phyloP scores from a whole-genome alignment of 2,113 vertebrate genomes.

The Lepus europaeus region DNA sequence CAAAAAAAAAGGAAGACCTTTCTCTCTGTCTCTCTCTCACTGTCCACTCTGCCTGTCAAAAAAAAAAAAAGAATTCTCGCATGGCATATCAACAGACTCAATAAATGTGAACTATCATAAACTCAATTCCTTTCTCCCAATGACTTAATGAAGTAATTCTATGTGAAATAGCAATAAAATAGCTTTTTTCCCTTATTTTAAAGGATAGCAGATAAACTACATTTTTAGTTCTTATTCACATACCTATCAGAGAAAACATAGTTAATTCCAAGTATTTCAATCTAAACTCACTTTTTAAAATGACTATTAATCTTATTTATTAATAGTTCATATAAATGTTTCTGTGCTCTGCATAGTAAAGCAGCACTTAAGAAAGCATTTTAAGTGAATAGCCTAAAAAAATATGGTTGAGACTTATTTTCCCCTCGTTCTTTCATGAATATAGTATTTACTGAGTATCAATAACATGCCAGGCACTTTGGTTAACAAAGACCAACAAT shows the following conservation, averaged over 20 bases:
- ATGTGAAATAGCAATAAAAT: constrained; percentile 31
- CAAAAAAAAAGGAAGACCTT: no score
- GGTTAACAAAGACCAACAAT: constrained; percentile 57
- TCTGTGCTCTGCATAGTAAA: constrained; percentile 37
- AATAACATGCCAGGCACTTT: constrained; percentile 41
- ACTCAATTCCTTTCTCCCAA: constrained; percentile 6
- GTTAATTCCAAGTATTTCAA: neutral
- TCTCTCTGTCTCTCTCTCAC: no score
- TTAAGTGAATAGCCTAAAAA: constrained; percentile 38
- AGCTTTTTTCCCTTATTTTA: neutral
- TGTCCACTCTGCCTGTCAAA: no score
- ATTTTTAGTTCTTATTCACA: constrained; percentile 50
- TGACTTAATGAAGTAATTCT: constrained; percentile 48
- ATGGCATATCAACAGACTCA: constrained; percentile 41
- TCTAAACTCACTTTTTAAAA: constrained; percentile 31
- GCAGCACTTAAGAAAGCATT: constrained; percentile 27
- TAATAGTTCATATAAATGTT: constrained; percentile 7
- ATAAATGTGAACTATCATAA: constrained; percentile 31
- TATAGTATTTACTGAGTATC: constrained; percentile 39
- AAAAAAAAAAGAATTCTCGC: neutral
- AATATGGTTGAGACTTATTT: neutral
- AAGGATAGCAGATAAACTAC: constrained; percentile 37
- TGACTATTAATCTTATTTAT: constrained; percentile 35
- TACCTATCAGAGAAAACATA: constrained; percentile 48
- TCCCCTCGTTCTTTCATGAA: neutral